These are phyloP conservation scores for Molossus alvarezi DNA, from an alignment of 2,797 vertebrate genomes.

Conservation along the genomic window DNA sequence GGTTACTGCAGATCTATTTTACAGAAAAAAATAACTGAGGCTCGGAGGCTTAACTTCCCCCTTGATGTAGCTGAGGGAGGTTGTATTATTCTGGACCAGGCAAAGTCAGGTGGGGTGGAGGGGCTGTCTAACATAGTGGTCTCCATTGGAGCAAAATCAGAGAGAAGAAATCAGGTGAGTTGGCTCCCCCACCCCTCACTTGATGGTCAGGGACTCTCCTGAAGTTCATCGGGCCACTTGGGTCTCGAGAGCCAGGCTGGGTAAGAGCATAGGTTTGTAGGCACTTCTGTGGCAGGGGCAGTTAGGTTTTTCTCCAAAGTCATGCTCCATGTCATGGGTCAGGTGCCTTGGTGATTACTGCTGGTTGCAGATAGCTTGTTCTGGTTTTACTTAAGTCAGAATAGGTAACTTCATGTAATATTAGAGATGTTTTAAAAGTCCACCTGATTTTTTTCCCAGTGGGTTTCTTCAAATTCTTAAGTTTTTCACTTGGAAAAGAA, in stretches of 20 bases:
- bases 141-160: background rate
- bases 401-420: conserved; percentile 33
- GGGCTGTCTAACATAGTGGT: background rate
- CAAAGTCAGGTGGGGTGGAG: background rate
- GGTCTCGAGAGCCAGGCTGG: background rate
- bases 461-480: conserved; percentile 50
- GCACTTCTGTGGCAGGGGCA: background rate
- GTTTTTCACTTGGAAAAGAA: conserved; percentile 33
- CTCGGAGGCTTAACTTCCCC: background rate
- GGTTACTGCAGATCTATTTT: background rate
- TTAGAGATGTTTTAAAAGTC: conserved; percentile 16
- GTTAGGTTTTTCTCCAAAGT: conserved; percentile 51
- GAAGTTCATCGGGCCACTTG: conserved; percentile 28
- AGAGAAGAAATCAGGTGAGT: background rate
- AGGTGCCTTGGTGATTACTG: background rate
- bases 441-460: background rate
- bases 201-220: background rate
- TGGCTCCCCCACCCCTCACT: background rate
- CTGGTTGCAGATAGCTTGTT: conserved; percentile 3
- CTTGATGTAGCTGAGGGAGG: background rate
- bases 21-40: background rate
- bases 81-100: background rate
- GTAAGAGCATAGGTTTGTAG: background rate
- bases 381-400: conserved; percentile 24
- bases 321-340: background rate